Conservation (phyloP, 2,888 invertebrate species). For the Chrysopilus asiliformis region DNA sequence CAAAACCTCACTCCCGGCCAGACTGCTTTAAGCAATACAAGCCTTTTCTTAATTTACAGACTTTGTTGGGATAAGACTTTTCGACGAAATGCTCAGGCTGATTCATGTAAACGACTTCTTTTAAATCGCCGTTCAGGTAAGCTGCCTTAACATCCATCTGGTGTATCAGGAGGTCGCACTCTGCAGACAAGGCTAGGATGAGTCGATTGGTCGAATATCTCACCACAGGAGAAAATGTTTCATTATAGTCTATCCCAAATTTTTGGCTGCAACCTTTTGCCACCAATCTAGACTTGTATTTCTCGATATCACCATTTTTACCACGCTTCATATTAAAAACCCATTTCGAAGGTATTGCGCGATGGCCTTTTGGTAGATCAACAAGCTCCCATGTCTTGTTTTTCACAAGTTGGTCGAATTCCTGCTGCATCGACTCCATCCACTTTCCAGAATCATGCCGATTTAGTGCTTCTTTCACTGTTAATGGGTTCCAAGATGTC, state of each 20-base stretch:
- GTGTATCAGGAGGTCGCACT: conserved; percentile 4
- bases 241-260: conserved; percentile 15
- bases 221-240: conserved; percentile 17
- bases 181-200: conserved; percentile 9
- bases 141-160: conserved; percentile 12
- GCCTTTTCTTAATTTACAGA: conserved; percentile 16
- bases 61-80: conserved; percentile 14
- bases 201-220: conserved; percentile 13
- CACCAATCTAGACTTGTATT: conserved; percentile 17
- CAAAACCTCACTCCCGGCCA: conserved; percentile 17
- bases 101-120: conserved; percentile 10
- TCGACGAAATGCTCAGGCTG: conserved; percentile 14
- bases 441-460: conserved; percentile 6
- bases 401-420: too few relatives aligned
- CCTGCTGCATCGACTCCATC: too few relatives aligned
- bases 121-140: conserved; percentile 10
- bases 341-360: conserved; percentile 20
- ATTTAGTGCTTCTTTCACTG: conserved; percentile 3
- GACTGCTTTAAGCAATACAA: conserved; percentile 19
- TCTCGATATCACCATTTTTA: conserved; percentile 14
- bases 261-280: conserved; percentile 19
- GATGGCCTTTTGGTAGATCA: too few relatives aligned
- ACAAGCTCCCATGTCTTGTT: too few relatives aligned
- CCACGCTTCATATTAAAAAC: conserved; percentile 17
- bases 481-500: too few relatives aligned